Evolutionary conservation across 2,888 invertebrate genomes (phyloP).

Genomic region (Clivina fossor): DNA sequence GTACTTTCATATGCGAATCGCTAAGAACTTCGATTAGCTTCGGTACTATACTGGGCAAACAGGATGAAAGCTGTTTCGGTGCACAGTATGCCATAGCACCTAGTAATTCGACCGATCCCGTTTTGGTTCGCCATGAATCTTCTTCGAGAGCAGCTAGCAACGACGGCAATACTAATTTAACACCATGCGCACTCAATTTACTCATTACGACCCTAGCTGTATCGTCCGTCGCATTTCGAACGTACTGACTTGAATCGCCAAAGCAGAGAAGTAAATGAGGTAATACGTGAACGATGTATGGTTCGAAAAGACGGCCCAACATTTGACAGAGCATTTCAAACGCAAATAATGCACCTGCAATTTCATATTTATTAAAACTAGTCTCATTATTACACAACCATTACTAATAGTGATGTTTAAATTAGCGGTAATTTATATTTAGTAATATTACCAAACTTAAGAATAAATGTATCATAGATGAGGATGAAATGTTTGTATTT

Average conservation of each 20-base stretch:
- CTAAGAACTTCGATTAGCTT: slow-evolving; percentile 94
- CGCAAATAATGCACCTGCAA: slow-evolving; percentile 85
- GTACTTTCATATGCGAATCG: slow-evolving; percentile 96
- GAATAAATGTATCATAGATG: too few relatives aligned
- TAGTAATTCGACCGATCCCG: slow-evolving; percentile 91
- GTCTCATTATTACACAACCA: too few relatives aligned
- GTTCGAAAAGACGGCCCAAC: slow-evolving; percentile 96
- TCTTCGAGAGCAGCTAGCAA: slow-evolving; percentile 91
- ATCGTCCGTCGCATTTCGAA: slow-evolving; percentile 94
- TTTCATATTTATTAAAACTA: too few relatives aligned
- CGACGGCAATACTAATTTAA: slow-evolving; percentile 94
- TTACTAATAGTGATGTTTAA: too few relatives aligned
- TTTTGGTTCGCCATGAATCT: slow-evolving; percentile 98
- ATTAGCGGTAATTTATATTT: too few relatives aligned
- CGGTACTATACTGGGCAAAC: slow-evolving; percentile 97
- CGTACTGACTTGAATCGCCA: slow-evolving; percentile 94
- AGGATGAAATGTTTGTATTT: too few relatives aligned
- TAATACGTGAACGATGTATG: slow-evolving; percentile 96
- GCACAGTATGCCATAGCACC: slow-evolving; percentile 99
- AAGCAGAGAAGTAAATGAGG: slow-evolving; percentile 94
- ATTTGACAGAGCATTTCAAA: slow-evolving; percentile 96
- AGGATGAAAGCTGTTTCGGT: slow-evolving; percentile 96
- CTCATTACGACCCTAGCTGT: slow-evolving; percentile 95
- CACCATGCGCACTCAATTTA: slow-evolving; percentile 94
- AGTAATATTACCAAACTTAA: too few relatives aligned